A percentile compares a stretch with the other conserved stretches of the same genome.
These are phyloP conservation scores for Chrysocyon brachyurus DNA, from an alignment of 2,797 vertebrate genomes.

Conservation along the genomic window DNA sequence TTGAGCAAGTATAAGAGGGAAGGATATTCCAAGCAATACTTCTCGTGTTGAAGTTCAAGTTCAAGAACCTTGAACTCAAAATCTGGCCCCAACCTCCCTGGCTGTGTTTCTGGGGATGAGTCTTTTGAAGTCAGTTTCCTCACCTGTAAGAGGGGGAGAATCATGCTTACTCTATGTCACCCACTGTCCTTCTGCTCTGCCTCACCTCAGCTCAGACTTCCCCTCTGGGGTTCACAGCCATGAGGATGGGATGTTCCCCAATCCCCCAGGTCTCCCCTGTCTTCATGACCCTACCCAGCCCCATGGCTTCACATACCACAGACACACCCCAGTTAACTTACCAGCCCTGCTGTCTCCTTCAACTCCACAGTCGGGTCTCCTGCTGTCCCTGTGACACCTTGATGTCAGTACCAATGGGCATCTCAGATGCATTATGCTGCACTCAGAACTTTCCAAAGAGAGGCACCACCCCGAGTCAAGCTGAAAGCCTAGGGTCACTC, in stretches of 20 bases:
- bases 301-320: accelerated
- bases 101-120: neutral
- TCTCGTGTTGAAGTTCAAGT: neutral
- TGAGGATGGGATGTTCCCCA: accelerated
- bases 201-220: neutral
- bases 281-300: accelerated
- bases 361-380: neutral
- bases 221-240: neutral
- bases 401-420: accelerated
- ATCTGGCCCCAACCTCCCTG: accelerated
- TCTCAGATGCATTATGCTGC: accelerated
- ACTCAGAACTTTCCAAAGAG: neutral
- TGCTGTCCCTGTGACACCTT: accelerated
- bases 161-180: accelerated
- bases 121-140: neutral
- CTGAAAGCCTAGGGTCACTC: neutral
- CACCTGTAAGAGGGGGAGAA: no score
- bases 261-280: accelerated
- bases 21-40: neutral
- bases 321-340: no score
- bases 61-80: neutral
- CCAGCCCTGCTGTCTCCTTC: no score
- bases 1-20: neutral
- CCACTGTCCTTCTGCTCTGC: neutral
- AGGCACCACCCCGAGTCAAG: no score